Percentiles rank a stretch among this genome's conserved stretches.
Evolutionary conservation across 2,113 vertebrate genomes (phyloP).

Genomic region (Motacilla alba): DNA sequence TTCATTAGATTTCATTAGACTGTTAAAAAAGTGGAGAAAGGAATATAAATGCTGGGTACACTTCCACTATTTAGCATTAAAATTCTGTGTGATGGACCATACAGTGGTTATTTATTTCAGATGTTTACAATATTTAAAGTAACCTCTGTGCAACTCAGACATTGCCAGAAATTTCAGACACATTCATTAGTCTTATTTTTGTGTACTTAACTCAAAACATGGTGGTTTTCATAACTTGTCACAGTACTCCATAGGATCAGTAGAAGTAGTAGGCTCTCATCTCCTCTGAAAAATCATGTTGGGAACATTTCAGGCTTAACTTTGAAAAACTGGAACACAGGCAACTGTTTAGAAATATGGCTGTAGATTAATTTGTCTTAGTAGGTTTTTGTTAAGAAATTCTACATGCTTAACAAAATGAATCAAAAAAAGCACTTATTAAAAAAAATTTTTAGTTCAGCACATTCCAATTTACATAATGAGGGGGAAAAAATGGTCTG

Average conservation of each 20-base stretch:
- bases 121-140: not conserved
- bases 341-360: not conserved
- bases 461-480: not conserved
- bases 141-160: not conserved
- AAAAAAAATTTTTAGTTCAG: not conserved
- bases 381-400: not conserved
- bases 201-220: not conserved
- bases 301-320: not conserved
- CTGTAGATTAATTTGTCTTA: not conserved
- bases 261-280: not conserved
- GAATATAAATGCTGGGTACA: not conserved
- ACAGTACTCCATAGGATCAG: not conserved
- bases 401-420: not conserved
- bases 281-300: not conserved
- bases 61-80: not conserved
- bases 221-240: not conserved
- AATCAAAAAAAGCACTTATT: fast-evolving
- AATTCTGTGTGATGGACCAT: not conserved
- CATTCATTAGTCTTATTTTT: not conserved
- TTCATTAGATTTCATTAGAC: not conserved
- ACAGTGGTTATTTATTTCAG: not conserved
- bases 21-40: not conserved
- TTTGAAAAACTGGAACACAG: not conserved
- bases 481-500: not conserved
- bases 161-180: not conserved